Percentiles rank a stretch among this genome's conserved stretches.
Evolutionary conservation across 2,888 invertebrate species (phyloP).

Genomic region (Macroteleia sp.): DNA sequence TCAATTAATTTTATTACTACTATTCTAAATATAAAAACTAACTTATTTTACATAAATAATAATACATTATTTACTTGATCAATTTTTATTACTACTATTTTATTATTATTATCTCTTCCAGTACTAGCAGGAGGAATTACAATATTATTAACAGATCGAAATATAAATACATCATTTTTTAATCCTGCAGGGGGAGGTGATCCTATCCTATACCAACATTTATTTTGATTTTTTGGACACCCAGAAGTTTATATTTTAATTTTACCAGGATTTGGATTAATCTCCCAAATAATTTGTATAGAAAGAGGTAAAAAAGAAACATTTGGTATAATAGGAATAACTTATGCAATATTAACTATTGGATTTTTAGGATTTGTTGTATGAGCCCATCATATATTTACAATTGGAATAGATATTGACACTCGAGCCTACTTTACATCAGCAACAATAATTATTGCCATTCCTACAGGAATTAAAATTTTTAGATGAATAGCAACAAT

Average conservation of each 20-base stretch:
- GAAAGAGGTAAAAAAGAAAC: constrained; percentile 90
- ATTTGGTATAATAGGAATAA: constrained; percentile 90
- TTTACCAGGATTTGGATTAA: constrained; percentile 92
- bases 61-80: constrained; percentile 91
- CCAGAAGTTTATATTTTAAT: constrained; percentile 95
- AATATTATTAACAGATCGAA: constrained; percentile 91
- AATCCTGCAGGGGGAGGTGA: constrained; percentile 92
- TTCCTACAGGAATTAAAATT: constrained; percentile 93
- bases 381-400: constrained; percentile 94
- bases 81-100: constrained; percentile 87
- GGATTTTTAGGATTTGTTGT: constrained; percentile 93
- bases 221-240: constrained; percentile 92
- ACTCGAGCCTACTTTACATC: constrained; percentile 93
- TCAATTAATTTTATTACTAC: constrained; percentile 92
- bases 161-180: constrained; percentile 92
- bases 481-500: constrained; percentile 89
- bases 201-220: constrained; percentile 76
- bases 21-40: constrained; percentile 87
- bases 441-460: constrained; percentile 94
- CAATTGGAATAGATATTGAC: constrained; percentile 92
- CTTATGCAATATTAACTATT: constrained; percentile 94
- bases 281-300: constrained; percentile 91
- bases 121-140: constrained; percentile 92
- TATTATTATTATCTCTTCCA: constrained; percentile 89
- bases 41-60: no score